These are phyloP conservation scores for Lanistes nyassanus DNA, from an alignment of 1,140 invertebrate species.

Conservation along the genomic window DNA sequence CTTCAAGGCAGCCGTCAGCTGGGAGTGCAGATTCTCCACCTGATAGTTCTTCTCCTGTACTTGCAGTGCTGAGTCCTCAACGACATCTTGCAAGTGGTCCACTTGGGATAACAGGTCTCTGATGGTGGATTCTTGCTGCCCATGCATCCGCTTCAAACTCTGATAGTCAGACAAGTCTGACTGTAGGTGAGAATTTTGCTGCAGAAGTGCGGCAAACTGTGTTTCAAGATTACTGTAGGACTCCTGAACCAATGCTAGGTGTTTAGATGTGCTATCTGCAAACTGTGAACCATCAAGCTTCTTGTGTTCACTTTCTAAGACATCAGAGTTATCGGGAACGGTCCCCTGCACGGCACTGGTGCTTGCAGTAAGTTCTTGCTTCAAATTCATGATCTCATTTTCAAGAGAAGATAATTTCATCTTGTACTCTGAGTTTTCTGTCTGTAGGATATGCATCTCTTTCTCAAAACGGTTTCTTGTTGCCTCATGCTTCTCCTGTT, in stretches of 20 bases:
- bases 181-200: background rate
- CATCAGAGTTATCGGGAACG: no score
- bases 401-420: background rate
- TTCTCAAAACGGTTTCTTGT: background rate
- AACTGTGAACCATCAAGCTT: no score
- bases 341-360: no score
- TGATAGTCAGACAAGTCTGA: background rate
- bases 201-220: background rate
- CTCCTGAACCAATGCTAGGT: background rate
- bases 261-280: background rate
- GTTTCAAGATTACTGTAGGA: conserved; percentile 6
- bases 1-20: conserved; percentile 20
- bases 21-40: background rate
- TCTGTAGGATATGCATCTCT: background rate
- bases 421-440: conserved; percentile 7
- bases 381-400: conserved; percentile 9
- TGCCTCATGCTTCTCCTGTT: background rate
- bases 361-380: background rate
- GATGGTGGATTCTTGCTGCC: background rate
- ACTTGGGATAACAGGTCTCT: conserved; percentile 3
- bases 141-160: no score
- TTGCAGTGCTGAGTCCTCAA: background rate
- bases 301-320: no score
- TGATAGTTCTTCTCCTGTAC: conserved; percentile 14
- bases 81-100: conserved; percentile 14